Evolutionary conservation across 2,113 vertebrate species (phyloP), one percentile per base, ranked within the genome.

Genomic region (Ophiodon elongatus): DNA sequence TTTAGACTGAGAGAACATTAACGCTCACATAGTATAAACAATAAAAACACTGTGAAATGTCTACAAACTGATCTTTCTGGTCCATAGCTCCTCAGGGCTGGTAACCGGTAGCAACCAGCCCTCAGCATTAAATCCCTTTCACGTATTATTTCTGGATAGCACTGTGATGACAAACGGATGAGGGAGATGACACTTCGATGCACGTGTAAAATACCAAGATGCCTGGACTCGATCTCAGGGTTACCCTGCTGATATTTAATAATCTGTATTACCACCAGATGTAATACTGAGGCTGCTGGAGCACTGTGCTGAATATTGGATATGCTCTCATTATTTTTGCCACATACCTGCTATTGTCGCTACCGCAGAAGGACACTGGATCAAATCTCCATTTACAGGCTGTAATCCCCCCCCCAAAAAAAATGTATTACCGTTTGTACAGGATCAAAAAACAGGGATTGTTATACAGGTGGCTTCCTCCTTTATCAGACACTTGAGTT

Each of bases 161-260:
- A 27, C 29, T 59, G 4, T 35, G 13, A 47, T 21, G 45, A 41
- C 23, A 1, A 63, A 19, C 2, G 6, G 13, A 17, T 39, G 25
- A 43, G 13, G 25, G 23, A 35, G 23, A 5, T 45, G 8, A n/a
- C 2, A 75, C 47, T 68, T 10, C 5, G 27, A 59, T 59, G 23
- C 1, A 54, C 6, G 1, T 45, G 10, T 25, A 65, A 64, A 76
- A 65, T 65, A 4, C 41, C 31, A 52, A 54, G 31, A 65, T 0
- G n/a, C 5, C 47, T 41, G 17, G 8, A 43, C n/a, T 17, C 2
- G 0, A 57, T 31, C 17, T 31, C 9, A 7, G 25, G 25, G 19
- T 41, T 41, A 17, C 21, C 14, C 25, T 31, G 19, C 25, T 65
- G 68, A 77, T 52, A 73, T 83, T 83, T 80, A 70, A 33, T 41